These are phyloP conservation scores for Pharmacophagus antenor DNA, from an alignment of 2,888 invertebrate species.

Conservation along the genomic window DNA sequence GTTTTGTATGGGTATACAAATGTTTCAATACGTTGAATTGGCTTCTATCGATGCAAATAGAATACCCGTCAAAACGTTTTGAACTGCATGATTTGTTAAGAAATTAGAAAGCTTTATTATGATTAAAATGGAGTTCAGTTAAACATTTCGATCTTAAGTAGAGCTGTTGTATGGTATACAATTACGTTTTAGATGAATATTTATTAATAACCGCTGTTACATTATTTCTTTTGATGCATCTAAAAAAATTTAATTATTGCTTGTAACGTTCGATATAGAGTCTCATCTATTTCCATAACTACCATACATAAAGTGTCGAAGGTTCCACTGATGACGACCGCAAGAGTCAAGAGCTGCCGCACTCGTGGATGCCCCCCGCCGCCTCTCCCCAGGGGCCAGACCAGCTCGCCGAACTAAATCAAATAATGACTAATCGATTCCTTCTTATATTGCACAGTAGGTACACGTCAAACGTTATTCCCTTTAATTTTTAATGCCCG, in stretches of 20 bases:
- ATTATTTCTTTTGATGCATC: slow-evolving; percentile 1
- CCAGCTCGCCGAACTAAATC: slow-evolving; percentile 77
- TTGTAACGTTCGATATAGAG: slow-evolving; percentile 38
- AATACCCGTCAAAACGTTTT: slow-evolving; percentile 4
- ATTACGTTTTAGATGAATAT: neutral
- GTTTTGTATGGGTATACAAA: slow-evolving; percentile 72
- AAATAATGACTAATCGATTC: slow-evolving; percentile 81
- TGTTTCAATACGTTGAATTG: slow-evolving; percentile 59
- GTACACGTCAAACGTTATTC: slow-evolving; percentile 79
- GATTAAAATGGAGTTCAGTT: neutral
- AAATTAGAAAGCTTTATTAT: neutral
- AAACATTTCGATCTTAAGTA: neutral
- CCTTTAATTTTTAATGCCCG: slow-evolving; percentile 71
- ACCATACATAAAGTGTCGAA: slow-evolving; percentile 75
- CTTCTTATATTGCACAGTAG: slow-evolving; percentile 80
- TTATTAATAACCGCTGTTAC: neutral
- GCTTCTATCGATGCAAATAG: slow-evolving; percentile 18
- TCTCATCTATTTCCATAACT: slow-evolving; percentile 56
- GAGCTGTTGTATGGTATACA: neutral
- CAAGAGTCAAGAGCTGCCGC: slow-evolving; percentile 54
- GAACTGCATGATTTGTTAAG: slow-evolving; percentile 5
- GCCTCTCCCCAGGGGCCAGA: slow-evolving; percentile 67
- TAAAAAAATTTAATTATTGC: slow-evolving; percentile 30
- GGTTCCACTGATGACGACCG: slow-evolving; percentile 71
- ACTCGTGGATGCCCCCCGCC: slow-evolving; percentile 72